Conservation (phyloP, 2,797 vertebrate species). For the Peromyscus nudipes region DNA sequence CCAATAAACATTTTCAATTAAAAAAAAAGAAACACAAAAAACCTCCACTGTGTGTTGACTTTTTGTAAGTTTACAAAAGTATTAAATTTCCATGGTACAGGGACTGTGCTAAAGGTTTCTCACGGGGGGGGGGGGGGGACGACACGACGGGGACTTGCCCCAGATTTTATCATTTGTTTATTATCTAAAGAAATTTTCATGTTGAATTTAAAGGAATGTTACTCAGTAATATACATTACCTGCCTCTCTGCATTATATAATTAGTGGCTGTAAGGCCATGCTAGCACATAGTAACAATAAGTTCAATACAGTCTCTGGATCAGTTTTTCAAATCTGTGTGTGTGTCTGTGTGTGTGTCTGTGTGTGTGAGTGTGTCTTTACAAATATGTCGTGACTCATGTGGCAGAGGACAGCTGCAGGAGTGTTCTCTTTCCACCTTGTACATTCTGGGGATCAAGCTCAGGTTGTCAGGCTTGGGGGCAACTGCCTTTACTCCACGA, state of each 20-base stretch:
- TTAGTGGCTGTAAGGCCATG: not conserved
- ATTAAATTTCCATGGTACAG: constrained; percentile 68
- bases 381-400: not conserved
- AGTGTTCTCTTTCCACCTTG: not conserved
- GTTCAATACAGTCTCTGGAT: not conserved
- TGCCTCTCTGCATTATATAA: constrained; percentile 54
- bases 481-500: not conserved
- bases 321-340: not conserved
- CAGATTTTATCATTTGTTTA: constrained; percentile 33
- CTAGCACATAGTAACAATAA: constrained; percentile 34
- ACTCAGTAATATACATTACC: not conserved
- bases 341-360: no score
- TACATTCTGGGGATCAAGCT: not conserved
- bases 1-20: constrained; percentile 77
- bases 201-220: constrained; percentile 30
- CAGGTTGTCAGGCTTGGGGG: not conserved
- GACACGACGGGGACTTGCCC: no score
- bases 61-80: constrained; percentile 62
- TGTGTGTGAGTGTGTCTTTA: not conserved
- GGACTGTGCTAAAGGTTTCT: constrained; percentile 49
- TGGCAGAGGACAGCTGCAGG: not conserved
- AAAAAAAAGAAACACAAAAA: constrained; percentile 17
- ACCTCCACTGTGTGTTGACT: constrained; percentile 52
- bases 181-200: constrained; percentile 41
- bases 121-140: no score